These are phyloP conservation scores for Hemaris fuciformis DNA, from an alignment of 2,888 invertebrate genomes.

Conservation along the genomic window DNA sequence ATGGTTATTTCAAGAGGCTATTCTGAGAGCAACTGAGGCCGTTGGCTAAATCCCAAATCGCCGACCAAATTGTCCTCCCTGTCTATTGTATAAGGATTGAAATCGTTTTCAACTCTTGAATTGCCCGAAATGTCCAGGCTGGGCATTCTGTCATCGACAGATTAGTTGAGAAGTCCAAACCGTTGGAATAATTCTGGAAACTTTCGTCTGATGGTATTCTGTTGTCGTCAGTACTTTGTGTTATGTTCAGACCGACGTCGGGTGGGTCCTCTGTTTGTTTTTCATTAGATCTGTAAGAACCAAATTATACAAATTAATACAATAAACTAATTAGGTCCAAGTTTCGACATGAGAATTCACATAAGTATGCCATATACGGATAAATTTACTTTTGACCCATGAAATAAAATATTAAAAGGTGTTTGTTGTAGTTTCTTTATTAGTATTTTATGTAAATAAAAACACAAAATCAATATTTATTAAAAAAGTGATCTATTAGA, in stretches of 20 bases:
- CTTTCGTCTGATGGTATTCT: slow-evolving; percentile 61
- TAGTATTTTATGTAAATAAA: no score
- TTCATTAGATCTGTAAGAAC: slow-evolving; percentile 3
- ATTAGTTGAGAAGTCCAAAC: slow-evolving; percentile 56
- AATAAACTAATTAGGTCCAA: no score
- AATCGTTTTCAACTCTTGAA: slow-evolving; percentile 53
- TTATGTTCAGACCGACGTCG: slow-evolving; percentile 22
- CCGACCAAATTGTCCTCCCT: slow-evolving; percentile 41
- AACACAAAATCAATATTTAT: no score
- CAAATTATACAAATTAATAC: no score
- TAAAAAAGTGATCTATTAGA: no score
- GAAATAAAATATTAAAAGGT: no score
- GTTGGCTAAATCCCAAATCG: slow-evolving; percentile 34
- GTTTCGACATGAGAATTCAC: no score
- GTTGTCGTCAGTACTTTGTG: slow-evolving; percentile 43
- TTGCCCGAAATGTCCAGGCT: slow-evolving; percentile 53
- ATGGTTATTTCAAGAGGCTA: slow-evolving; percentile 24
- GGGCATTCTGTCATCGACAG: slow-evolving; percentile 58
- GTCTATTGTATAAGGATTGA: slow-evolving; percentile 42
- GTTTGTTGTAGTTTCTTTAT: no score
- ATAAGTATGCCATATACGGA: no score
- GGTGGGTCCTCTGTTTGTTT: background rate
- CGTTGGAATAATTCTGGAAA: slow-evolving; percentile 56
- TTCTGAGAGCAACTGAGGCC: slow-evolving; percentile 17
- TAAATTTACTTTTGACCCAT: no score